Conservation (phyloP, 2,797 vertebrate species). For the Peromyscus aztecus region DNA sequence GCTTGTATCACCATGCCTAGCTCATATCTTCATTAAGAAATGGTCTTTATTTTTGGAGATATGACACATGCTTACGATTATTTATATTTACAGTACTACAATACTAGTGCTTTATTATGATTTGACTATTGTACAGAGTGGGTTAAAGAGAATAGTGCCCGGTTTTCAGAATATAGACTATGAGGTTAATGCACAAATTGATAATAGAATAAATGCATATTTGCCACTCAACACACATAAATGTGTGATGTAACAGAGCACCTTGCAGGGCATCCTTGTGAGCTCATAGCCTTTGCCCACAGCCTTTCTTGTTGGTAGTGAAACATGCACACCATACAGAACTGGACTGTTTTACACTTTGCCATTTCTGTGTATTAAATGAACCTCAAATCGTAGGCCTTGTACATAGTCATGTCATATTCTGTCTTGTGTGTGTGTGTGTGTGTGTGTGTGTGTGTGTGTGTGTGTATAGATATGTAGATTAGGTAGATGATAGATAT, state of each 20-base stretch:
- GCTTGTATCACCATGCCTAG: not conserved
- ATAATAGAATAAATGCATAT: not conserved
- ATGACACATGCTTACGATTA: not conserved
- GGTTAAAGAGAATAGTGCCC: not conserved
- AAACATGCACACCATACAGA: not conserved
- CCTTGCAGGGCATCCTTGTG: not conserved
- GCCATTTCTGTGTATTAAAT: not conserved
- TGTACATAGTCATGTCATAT: not conserved
- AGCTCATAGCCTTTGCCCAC: not conserved
- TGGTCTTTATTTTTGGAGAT: slow-evolving; percentile 4
- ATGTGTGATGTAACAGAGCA: not conserved
- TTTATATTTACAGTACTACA: not conserved
- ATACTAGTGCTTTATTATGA: not conserved
- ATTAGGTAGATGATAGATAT: not conserved
- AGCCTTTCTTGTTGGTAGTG: not conserved
- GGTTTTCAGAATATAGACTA: not conserved
- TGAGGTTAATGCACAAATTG: not conserved
- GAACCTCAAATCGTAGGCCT: not conserved
- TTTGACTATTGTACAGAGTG: not conserved
- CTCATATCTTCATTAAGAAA: not conserved
- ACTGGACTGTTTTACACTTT: not conserved
- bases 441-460: not conserved
- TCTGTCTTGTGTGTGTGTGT: not conserved
- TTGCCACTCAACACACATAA: not conserved
- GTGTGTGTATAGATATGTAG: not conserved